phyloP scores from a whole-genome alignment of 2,797 vertebrate genomes.

The Cryptoblepharus egeriae region DNA sequence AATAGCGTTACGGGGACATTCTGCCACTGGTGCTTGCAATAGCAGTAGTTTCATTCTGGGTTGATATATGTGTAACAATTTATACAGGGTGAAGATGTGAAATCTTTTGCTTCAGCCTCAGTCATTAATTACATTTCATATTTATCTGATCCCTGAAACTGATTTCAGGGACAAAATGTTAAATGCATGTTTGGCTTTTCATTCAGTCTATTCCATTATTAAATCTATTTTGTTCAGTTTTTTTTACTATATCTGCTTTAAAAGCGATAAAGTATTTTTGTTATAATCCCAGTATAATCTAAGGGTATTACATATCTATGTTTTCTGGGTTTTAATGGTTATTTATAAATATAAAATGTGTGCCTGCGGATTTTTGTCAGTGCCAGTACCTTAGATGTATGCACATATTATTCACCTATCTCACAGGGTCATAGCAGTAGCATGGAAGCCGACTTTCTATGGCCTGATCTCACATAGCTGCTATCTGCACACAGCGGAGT shows the following conservation, averaged over 20 bases:
- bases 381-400: not conserved
- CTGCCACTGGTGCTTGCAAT: not conserved
- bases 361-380: not conserved
- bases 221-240: slow-evolving; percentile 4
- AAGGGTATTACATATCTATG: not conserved
- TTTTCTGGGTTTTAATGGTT: not conserved
- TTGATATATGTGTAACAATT: slow-evolving; percentile 6
- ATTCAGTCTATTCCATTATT: not conserved
- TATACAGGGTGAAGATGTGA: not conserved
- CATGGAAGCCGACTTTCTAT: not conserved
- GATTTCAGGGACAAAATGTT: slow-evolving; percentile 6
- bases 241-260: not conserved
- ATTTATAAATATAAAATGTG: not conserved
- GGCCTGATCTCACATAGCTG: not conserved
- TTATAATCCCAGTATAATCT: not conserved
- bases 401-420: not conserved
- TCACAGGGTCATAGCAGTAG: not conserved
- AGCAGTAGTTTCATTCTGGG: slow-evolving; percentile 2
- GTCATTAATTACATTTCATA: slow-evolving; percentile 2
- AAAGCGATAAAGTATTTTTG: not conserved
- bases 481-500: not conserved
- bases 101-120: not conserved
- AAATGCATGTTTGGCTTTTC: slow-evolving; percentile 12
- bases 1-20: not conserved
- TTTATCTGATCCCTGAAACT: not conserved